A percentile compares a stretch with the other conserved stretches of the same genome.
phyloP scores from a whole-genome alignment of 2,888 invertebrate genomes.

The Cremastobaeus sp. region DNA sequence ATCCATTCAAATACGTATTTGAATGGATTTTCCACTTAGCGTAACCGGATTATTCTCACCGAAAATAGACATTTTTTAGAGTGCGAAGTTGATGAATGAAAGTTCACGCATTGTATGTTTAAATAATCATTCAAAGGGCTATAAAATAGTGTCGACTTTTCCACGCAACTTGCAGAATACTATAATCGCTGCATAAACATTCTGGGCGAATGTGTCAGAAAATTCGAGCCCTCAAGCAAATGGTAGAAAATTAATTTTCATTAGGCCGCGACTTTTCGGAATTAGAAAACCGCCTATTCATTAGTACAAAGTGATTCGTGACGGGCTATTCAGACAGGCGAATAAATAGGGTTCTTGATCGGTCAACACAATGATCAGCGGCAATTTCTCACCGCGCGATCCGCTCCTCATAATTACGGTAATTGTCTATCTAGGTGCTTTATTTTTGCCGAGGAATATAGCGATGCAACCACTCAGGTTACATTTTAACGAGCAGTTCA shows the following conservation, averaged over 20 bases:
- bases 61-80: too few species aligned
- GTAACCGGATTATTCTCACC: too few species aligned
- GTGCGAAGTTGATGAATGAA: too few species aligned
- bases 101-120: too few species aligned
- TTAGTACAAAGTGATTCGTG: conserved; percentile 27
- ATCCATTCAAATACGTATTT: too few species aligned
- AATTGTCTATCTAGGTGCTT: conserved; percentile 49
- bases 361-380: conserved; percentile 37
- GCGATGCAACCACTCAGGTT: conserved; percentile 42
- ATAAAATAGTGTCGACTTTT: too few species aligned
- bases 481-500: conserved; percentile 54
- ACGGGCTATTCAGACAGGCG: conserved; percentile 22
- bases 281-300: conserved; percentile 31
- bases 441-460: conserved; percentile 24
- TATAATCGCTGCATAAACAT: too few species aligned
- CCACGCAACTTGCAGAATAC: too few species aligned
- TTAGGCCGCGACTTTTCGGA: conserved; percentile 2
- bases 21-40: too few species aligned
- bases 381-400: conserved; percentile 31
- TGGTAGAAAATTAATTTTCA: conserved; percentile 28
- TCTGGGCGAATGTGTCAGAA: too few species aligned
- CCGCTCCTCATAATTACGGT: conserved; percentile 51
- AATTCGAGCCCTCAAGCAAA: too few species aligned
- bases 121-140: too few species aligned
- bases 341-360: conserved; percentile 36